phyloP scores from a whole-genome alignment of 1,140 invertebrate genomes.

The Heterodera carotae region DNA sequence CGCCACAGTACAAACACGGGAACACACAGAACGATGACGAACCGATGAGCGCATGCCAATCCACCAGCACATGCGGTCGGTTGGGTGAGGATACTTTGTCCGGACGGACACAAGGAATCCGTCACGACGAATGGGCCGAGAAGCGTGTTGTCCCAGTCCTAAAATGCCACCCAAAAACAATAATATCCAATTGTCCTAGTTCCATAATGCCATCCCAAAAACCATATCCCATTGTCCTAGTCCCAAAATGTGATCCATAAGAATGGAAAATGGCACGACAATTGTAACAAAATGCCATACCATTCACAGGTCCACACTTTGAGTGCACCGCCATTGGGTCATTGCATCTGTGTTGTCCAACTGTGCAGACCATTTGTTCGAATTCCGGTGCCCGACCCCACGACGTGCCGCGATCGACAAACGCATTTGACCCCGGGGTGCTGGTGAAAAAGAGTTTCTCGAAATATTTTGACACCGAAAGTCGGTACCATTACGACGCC shows the following conservation, averaged over 20 bases:
- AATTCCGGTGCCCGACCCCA: constrained; percentile 56
- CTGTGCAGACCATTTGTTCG: constrained; percentile 56
- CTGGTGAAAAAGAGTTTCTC: constrained; percentile 52
- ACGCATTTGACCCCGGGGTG: constrained; percentile 57
- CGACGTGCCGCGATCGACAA: constrained; percentile 55
- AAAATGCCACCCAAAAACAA: no score
- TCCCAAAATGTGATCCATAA: no score
- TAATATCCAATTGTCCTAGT: no score
- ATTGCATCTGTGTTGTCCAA: constrained; percentile 63
- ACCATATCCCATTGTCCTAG: no score
- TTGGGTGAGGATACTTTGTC: neutral
- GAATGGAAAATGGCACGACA: no score
- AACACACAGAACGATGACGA: constrained; percentile 60
- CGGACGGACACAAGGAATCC: no score
- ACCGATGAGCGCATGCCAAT: constrained; percentile 61
- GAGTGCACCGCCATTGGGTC: constrained; percentile 64
- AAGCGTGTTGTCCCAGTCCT: no score
- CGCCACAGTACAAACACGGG: constrained; percentile 62
- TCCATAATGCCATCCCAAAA: no score
- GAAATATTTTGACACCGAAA: constrained; percentile 41
- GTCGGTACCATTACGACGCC: constrained; percentile 63
- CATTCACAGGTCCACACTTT: constrained; percentile 43
- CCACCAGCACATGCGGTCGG: constrained; percentile 53
- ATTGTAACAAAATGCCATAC: no score
- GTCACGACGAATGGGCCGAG: no score